A percentile compares a stretch with the other conserved stretches of the same genome.
These are phyloP conservation scores for Anolis apletophallus DNA, from an alignment of 2,797 vertebrate species.

Conservation along the genomic window DNA sequence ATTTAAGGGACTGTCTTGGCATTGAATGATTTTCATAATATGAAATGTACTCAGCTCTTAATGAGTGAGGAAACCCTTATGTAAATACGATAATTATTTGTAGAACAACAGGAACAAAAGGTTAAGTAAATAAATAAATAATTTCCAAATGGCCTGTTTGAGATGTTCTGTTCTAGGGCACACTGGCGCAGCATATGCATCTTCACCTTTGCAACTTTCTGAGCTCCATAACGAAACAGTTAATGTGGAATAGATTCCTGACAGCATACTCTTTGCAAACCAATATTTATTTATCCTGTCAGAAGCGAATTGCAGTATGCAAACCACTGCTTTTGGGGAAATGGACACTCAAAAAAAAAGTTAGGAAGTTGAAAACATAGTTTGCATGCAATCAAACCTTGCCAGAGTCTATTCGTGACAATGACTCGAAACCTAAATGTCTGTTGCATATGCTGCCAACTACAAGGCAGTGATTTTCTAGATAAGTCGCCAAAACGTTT, in stretches of 20 bases:
- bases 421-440: conserved; percentile 30
- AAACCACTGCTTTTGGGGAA: conserved; percentile 11
- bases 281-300: too few species aligned
- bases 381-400: background rate
- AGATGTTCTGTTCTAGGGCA: background rate
- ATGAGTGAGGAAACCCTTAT: background rate
- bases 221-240: background rate
- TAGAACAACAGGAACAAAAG: background rate
- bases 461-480: background rate
- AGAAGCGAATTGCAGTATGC: background rate
- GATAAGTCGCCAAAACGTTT: background rate
- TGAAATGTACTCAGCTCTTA: background rate
- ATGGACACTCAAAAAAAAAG: background rate
- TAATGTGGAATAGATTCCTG: background rate
- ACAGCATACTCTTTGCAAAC: background rate
- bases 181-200: background rate
- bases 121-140: too few species aligned
- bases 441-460: background rate
- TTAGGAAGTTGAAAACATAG: conserved; percentile 17
- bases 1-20: too few species aligned
- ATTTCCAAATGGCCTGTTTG: conserved; percentile 7
- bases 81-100: background rate
- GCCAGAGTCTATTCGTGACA: background rate
- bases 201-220: too few species aligned
- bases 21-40: background rate